A percentile compares a stretch with the other conserved stretches of the same genome.
Evolutionary conservation across 2,113 vertebrate species (phyloP).

Genomic region (Cavia porcellus): DNA sequence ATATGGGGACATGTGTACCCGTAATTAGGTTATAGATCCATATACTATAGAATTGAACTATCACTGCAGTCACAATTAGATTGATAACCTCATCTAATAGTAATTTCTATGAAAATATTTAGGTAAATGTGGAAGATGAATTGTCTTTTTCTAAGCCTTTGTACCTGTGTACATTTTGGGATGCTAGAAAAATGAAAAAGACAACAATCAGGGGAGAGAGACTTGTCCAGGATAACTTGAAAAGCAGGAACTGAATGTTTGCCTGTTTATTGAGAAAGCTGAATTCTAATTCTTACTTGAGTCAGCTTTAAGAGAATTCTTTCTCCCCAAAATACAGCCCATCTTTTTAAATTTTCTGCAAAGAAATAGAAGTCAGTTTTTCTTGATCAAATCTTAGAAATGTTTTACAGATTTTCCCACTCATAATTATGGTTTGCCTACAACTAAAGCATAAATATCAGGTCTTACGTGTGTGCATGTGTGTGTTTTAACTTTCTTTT

Average conservation of each 20-base stretch:
- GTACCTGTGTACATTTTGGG: not conserved
- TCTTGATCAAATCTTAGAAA: slow-evolving; percentile 14
- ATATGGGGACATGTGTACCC: not conserved
- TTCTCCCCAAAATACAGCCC: not conserved
- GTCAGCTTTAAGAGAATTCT: not conserved
- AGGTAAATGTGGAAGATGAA: not conserved
- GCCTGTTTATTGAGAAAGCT: slow-evolving; percentile 1
- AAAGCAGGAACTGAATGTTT: not conserved
- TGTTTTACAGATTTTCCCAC: not conserved
- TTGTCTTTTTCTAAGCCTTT: not conserved
- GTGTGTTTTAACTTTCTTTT: not conserved
- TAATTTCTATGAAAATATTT: not conserved
- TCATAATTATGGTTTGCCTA: slow-evolving; percentile 19
- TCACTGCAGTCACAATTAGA: not conserved
- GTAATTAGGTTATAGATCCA: not conserved
- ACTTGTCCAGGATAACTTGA: not conserved
- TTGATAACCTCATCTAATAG: not conserved
- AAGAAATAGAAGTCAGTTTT: slow-evolving; percentile 34
- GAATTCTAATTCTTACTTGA: not conserved
- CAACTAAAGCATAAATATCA: not conserved
- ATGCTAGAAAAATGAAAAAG: not conserved
- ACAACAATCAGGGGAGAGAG: not conserved
- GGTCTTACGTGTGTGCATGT: not conserved
- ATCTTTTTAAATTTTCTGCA: slow-evolving; percentile 23
- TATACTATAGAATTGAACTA: not conserved